Conservation (phyloP, 2,113 vertebrate genomes). For the Silurus glanis region DNA sequence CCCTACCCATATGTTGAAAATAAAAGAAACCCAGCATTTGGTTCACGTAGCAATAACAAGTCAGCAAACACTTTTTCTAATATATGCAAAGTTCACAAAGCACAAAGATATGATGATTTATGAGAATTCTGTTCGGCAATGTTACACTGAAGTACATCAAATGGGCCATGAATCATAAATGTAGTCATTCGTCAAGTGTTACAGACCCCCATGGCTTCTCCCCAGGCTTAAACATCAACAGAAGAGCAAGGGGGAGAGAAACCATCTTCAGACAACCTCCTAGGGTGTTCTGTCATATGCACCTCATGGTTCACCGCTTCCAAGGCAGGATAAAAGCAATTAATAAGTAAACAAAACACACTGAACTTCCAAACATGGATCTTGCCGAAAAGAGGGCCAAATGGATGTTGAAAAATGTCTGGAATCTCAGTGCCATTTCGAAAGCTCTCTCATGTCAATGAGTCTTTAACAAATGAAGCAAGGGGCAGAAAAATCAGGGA, state of each 20-base stretch:
- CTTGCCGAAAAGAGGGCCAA: conserved; percentile 31
- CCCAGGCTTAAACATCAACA: conserved; percentile 68
- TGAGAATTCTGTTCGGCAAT: conserved; percentile 43
- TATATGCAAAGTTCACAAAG: conserved; percentile 45
- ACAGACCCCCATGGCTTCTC: conserved; percentile 74
- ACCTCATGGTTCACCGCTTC: conserved; percentile 61
- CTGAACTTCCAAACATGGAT: conserved; percentile 54
- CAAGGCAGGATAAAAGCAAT: conserved; percentile 68
- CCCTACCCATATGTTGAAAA: not conserved
- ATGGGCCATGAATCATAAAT: conserved; percentile 64
- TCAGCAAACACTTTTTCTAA: conserved; percentile 39
- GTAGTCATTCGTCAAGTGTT: conserved; percentile 80
- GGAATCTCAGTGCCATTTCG: conserved; percentile 29
- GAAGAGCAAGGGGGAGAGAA: conserved; percentile 50
- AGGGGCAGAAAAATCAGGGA: not conserved
- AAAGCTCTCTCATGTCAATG: conserved; percentile 28
- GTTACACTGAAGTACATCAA: conserved; percentile 47
- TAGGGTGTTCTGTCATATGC: conserved; percentile 68
- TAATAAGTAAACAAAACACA: conserved; percentile 73
- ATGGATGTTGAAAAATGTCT: conserved; percentile 23
- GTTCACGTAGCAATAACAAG: conserved; percentile 27
- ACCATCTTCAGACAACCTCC: conserved; percentile 68
- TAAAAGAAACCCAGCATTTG: not conserved
- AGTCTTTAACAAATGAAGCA: conserved; percentile 32
- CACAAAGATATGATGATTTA: conserved; percentile 46